Evolutionary conservation across 2,888 invertebrate species (phyloP), one percentile per base, ranked within the genome.

Genomic region (Apoda limacodes): DNA sequence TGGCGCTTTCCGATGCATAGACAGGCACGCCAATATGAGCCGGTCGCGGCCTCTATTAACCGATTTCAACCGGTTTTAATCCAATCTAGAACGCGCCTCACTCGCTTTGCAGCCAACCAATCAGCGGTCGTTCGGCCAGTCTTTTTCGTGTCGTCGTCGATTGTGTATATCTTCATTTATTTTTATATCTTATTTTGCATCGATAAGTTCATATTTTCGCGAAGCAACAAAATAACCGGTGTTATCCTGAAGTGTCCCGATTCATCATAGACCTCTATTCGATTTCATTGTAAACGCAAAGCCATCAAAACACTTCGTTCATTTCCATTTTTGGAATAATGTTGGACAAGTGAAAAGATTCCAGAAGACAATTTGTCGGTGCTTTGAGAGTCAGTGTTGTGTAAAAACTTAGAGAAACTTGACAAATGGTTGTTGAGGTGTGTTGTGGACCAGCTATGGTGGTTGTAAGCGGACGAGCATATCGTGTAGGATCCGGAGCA

Each of bases 391-490:
- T 48, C 41, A 41, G 53, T 50, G 48, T 45, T 35, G 52, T 42
- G 42, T 27, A 17, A 17, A 17, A 6, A 17, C 17, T 7, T 17
- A 17, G 7, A 49, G 48, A 46, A 45, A 52, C 46, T 42, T 60
- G 52, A 65, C 69, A 68, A 74, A 78, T 76, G 78, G 67, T 76
- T 66, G 56, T 67, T 60, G 67, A 55, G 57, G 68, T 46, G 59
- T 51, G 41, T 39, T 42, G 58, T 54, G 50, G 50, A 51, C 55
- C 64, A 75, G 69, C 74, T 75, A 78, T 78, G 78, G 67, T 78
- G 63, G 60, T 66, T 58, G 53, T 45, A 50, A 46, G 66, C 46
- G 58, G 62, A 44, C 57, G 56, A 40, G 60, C 57, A 39, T 66
- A 61, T 53, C 66, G 66, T 37, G 53, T 68, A 30, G 60, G 67